Base-by-base conservation (phyloP, 2,113 vertebrate species). In the Paracanthobrama guichenoti region DNA sequence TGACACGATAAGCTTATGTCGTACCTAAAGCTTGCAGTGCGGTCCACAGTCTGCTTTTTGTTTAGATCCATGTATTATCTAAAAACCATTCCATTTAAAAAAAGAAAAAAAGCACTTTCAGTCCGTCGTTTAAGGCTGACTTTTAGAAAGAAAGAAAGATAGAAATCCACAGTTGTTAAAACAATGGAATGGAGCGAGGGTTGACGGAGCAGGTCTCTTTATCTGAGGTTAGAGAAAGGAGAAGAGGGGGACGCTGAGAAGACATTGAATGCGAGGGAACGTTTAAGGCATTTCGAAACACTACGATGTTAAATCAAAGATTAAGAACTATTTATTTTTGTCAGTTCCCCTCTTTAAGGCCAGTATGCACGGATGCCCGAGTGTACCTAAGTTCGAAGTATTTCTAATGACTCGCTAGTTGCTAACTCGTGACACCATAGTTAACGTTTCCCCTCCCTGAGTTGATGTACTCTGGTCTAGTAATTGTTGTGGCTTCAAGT, bases 91-190 rank as follows among this genome's bases (percentile, higher is more conserved):
- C 96, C 96, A 95, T 95, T 92, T 95, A 91, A 92, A 50, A 85
- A 88, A 91, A 88, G 59, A 85, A 77, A 86, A 87, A 94, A 94
- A 96, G 96, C 97, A 98, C 98, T 98, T 99, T 97, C 93, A 91
- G 95, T 95, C 94, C 93, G 93, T 93, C 90, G 92, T 93, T 91
- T 90, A 86, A 85, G 88, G 78, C 93, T 94, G 93, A 88, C 92
- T 92, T 85, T 53, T 87, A 86, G 85, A 84, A 87, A 75, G 85
- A 48, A n/a, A 67, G 4, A 77, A 35, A 57, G 53, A 55, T 55
- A 71, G 66, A 81, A 90, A 88, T 89, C 88, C 88, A 89, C 76
- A 88, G 85, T 90, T 90, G 84, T 87, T 81, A 88, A 91, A 90
- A 91, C 88, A 82, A 87, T 85, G 94, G 94, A 93, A 94, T 94